Conservation (phyloP, 1,140 invertebrate genomes). For the Melitaea cinxia region DNA sequence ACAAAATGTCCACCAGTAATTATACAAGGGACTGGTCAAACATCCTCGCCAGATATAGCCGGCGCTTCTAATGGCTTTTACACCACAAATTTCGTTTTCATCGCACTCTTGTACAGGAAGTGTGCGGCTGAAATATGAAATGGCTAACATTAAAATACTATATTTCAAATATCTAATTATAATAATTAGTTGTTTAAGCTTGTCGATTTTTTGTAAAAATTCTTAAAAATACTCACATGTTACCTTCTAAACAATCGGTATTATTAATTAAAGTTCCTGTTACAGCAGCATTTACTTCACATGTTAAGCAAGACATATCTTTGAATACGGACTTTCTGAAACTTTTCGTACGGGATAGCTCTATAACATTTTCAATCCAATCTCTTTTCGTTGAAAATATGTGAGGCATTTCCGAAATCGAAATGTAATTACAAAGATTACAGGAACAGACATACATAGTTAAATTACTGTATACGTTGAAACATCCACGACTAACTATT, state of each 20-base stretch:
- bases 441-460: constrained; percentile 14
- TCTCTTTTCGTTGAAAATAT: constrained; percentile 55
- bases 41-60: constrained; percentile 68
- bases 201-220: too few relatives aligned
- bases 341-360: constrained; percentile 53
- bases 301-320: constrained; percentile 64
- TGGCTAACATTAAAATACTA: background rate
- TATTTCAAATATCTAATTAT: background rate
- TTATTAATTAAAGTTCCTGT: constrained; percentile 42
- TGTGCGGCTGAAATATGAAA: constrained; percentile 40
- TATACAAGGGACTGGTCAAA: constrained; percentile 53
- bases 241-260: constrained; percentile 58
- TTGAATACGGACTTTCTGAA: constrained; percentile 60
- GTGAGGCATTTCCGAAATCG: constrained; percentile 54
- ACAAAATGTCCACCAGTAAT: constrained; percentile 64
- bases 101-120: constrained; percentile 51
- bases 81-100: constrained; percentile 57
- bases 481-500: constrained; percentile 63
- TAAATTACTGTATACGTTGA: constrained; percentile 45
- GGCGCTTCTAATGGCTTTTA: constrained; percentile 52
- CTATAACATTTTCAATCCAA: constrained; percentile 64
- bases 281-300: constrained; percentile 55
- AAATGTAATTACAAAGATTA: constrained; percentile 18
- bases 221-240: constrained; percentile 51
- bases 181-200: too few relatives aligned